Evolutionary conservation across 2,797 vertebrate genomes (phyloP), one percentile per base, ranked within the genome.

Genomic region (Acropternis orthonyx): DNA sequence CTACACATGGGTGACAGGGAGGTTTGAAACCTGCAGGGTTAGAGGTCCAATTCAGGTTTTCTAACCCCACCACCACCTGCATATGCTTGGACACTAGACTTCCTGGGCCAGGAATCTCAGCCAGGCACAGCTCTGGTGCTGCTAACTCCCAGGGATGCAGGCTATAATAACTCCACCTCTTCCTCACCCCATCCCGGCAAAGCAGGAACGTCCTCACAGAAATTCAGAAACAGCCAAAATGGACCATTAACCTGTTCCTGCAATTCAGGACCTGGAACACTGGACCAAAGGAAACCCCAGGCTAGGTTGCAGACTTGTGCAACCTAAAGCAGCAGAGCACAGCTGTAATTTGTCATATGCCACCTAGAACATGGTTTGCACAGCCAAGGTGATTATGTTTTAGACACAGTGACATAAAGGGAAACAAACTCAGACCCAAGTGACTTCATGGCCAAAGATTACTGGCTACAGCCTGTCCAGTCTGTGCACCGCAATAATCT

Each of bases 91-190:
- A 27, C 16, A 23, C 1, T 11, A 12, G 34, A 61, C 34, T 56
- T 68, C 17, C 51, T 2, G 0, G 26, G 10, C 37, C 62, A 72
- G 30, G 43, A 71, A 20, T 7, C 36, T 44, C 62, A 66, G 44
- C 17, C 36, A 36, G 1, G 2, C 17, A 22, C 7, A 8, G 16
- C 39, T 78, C 67, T 0, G 1, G 4, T 5, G 18, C 67, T 85
- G 36, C 27, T 0, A 0, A 0, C 10, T 72, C 34, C 30, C 15
- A 37, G 2, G 8, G 22, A 15, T 36, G 24, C 3, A 9, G 21
- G 28, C 18, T 80, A 3, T 15, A 15, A 39, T 24, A 37, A 14
- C 11, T 71, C 54, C 48, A 71, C 12, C 67, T 26, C 17, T 59
- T 63, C 49, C 48, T 67, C 63, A 46, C 2, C 22, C 21, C 30